Conservation (phyloP, 1,140 invertebrate species). For the Drosophila ambigua region DNA sequence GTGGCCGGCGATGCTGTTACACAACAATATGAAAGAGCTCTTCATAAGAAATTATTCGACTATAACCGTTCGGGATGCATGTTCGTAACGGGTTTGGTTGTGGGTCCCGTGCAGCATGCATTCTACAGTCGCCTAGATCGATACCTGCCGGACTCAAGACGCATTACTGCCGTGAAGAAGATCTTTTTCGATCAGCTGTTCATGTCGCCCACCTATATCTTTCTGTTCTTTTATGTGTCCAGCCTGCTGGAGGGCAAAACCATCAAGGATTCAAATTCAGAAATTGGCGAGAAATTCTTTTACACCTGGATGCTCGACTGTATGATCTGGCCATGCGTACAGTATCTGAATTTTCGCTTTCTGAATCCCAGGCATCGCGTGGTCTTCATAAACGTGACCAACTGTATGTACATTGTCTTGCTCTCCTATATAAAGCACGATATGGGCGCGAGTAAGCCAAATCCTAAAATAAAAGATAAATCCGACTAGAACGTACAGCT, state of each 20-base stretch:
- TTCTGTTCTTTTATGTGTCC: constrained; percentile 29
- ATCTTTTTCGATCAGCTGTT: constrained; percentile 31
- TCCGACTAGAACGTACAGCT: background rate
- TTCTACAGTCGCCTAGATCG: constrained; percentile 30
- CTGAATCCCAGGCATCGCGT: constrained; percentile 24
- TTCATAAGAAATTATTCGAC: constrained; percentile 9
- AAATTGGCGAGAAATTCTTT: constrained; percentile 23
- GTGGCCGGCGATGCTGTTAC: constrained; percentile 25
- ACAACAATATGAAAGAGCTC: constrained; percentile 21
- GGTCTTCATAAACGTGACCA: constrained; percentile 22
- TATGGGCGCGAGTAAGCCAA: background rate
- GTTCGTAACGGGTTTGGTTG: constrained; percentile 28
- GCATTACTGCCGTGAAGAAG: background rate
- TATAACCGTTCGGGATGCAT: constrained; percentile 10
- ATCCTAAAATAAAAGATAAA: background rate
- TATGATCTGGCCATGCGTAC: constrained; percentile 21
- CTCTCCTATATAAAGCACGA: constrained; percentile 39
- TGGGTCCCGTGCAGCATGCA: constrained; percentile 36
- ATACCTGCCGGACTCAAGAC: background rate
- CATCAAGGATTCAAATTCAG: constrained; percentile 8
- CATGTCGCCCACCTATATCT: constrained; percentile 40
- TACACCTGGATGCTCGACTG: constrained; percentile 33
- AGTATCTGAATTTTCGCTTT: constrained; percentile 40
- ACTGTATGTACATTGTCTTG: constrained; percentile 27
- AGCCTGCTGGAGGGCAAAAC: constrained; percentile 23